Evolutionary conservation across 2,888 invertebrate species (phyloP), one percentile per base, ranked within the genome.

Genomic region (Lasioglossum malachurum): DNA sequence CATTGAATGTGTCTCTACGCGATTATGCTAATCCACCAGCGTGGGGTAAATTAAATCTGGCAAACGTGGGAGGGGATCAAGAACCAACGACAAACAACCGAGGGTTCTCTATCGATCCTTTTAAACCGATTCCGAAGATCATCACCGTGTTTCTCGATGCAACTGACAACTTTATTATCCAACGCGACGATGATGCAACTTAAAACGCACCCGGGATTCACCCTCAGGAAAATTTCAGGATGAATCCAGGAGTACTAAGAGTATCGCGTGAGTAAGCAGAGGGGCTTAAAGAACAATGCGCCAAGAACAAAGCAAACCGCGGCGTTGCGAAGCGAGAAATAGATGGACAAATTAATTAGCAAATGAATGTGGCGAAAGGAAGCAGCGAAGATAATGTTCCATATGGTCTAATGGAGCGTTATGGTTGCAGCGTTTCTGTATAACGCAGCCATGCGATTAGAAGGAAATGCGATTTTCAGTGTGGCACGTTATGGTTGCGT

Each of bases 221-320:
- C 16, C 16, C 16, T 16, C 16, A 2, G 16, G 2, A 16, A 31
- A 64, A 31, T 60, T 27, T 31, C 31, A n/a, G n/a, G n/a, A 23
- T 23, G 8, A 53, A 23, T 23, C 8, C 8, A 8, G 8, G 5
- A n/a, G n/a, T 53, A 10, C 3, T 16, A 4, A 16, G 31, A 31
- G 16, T 27, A 14, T 27, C 4, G 64, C 31, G 64, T 2, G 60
- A 4, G 31, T 7, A 31, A 27, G 31, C 64, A 31, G 31, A 27
- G 5, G 31, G 12, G 7, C 31, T 31, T 7, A 27, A 64, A 31
- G 64, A 64, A 31, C 64, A 64, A 64, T 31, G 64, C 5, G 31
- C 64, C 31, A 31, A 64, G 64, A 31, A 64, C 64, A 64, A 64
- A 64, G 64, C 64, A 31, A 64, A 64, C 64, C 31, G 64, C 23